Conservation (phyloP, 23 tunicate genomes). For the Diplosoma virens region DNA sequence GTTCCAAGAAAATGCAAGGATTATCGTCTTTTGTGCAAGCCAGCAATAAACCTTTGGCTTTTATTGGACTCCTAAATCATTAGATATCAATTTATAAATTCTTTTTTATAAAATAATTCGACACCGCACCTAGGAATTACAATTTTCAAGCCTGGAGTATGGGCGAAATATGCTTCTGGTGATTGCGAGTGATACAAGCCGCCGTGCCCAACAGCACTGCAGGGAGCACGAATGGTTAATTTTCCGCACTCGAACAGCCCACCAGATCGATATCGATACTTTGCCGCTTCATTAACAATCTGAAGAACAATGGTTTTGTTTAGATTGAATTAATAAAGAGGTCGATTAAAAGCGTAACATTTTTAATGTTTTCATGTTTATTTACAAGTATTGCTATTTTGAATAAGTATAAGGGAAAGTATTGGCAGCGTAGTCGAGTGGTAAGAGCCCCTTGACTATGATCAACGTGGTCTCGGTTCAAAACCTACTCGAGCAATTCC, state of each 20-base stretch:
- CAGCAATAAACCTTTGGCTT: conserved; percentile 86
- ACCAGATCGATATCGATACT: conserved; percentile 94
- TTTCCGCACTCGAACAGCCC: conserved; percentile 97
- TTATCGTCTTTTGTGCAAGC: conserved; percentile 84
- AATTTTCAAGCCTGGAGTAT: conserved; percentile 86
- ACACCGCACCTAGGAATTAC: conserved; percentile 67
- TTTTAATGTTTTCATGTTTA: too few species aligned
- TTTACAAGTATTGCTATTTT: too few species aligned
- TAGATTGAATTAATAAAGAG: too few species aligned
- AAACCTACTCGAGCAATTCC: too few species aligned
- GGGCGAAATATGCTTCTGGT: conserved; percentile 96
- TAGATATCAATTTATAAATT: neutral
- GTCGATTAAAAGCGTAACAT: too few species aligned
- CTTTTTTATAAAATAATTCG: neutral
- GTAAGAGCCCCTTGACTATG: too few species aligned
- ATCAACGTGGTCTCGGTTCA: too few species aligned
- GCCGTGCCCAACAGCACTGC: conserved; percentile 97
- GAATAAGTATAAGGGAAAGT: too few species aligned
- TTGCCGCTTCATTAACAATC: conserved; percentile 99
- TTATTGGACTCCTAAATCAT: conserved; percentile 59
- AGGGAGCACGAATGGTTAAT: conserved; percentile 96
- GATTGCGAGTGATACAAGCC: conserved; percentile 93
- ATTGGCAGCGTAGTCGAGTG: too few species aligned
- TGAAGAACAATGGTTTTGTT: too few species aligned
- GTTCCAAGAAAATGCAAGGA: conserved; percentile 95